Conservation (phyloP, 1,140 invertebrate genomes). For the Bactericera cockerelli region DNA sequence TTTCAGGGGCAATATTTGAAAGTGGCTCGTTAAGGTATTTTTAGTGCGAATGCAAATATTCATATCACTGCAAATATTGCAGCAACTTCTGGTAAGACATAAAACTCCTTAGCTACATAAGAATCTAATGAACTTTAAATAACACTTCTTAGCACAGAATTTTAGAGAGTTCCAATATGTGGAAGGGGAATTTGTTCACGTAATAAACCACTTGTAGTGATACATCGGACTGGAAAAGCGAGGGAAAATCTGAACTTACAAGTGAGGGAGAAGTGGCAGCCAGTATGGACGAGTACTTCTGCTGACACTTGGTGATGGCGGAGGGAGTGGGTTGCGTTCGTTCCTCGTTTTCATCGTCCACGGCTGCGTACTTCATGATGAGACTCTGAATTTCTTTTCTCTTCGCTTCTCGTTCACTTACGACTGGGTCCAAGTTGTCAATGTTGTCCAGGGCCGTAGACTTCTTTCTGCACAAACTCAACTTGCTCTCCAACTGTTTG, state of each 20-base stretch:
- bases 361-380: conserved; percentile 55
- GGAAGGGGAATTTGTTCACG: too few relatives aligned
- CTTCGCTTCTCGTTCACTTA: conserved; percentile 51
- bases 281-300: conserved; percentile 24
- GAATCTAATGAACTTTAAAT: too few relatives aligned
- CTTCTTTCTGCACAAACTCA: conserved; percentile 27
- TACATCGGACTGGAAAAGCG: too few relatives aligned
- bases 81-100: too few relatives aligned
- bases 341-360: conserved; percentile 36
- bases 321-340: conserved; percentile 11
- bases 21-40: too few relatives aligned
- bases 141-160: too few relatives aligned
- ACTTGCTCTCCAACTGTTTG: conserved; percentile 12
- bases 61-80: too few relatives aligned
- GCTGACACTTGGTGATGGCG: conserved; percentile 23
- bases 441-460: conserved; percentile 32
- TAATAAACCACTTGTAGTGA: too few relatives aligned
- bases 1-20: too few relatives aligned
- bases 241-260: background rate
- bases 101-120: too few relatives aligned
- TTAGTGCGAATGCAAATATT: too few relatives aligned
- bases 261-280: conserved; percentile 7
- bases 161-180: too few relatives aligned
- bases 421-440: conserved; percentile 29
- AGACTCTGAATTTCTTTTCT: conserved; percentile 64